phyloP scores from a whole-genome alignment of 2,113 vertebrate genomes.

The Stercorarius parasiticus region DNA sequence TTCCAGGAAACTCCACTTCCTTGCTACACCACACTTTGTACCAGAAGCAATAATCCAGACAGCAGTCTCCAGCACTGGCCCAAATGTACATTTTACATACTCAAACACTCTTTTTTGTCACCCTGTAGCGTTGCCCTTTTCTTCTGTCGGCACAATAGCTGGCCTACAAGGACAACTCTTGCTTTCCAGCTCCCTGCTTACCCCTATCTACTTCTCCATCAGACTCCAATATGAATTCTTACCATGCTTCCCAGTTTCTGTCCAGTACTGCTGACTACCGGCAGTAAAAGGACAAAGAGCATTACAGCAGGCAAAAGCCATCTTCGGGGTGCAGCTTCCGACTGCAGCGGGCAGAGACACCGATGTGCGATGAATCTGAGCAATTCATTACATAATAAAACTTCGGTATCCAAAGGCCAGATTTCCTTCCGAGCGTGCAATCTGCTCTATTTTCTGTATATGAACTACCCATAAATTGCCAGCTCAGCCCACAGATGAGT shows the following conservation, averaged over 20 bases:
- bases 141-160: background rate
- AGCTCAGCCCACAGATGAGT: constrained; percentile 15
- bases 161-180: background rate
- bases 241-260: background rate
- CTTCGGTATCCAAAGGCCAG: background rate
- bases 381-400: background rate
- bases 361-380: background rate
- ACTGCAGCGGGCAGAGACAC: background rate
- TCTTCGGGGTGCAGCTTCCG: accelerated
- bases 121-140: background rate
- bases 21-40: background rate
- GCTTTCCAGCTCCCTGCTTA: background rate
- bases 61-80: background rate
- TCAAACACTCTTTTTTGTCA: background rate
- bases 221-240: background rate
- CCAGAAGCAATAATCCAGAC: background rate
- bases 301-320: background rate
- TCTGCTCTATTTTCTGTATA: background rate
- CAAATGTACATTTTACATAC: background rate
- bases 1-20: background rate
- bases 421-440: background rate
- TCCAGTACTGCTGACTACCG: background rate
- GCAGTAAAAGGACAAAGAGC: background rate
- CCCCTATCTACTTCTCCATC: background rate
- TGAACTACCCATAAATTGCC: background rate